These are phyloP conservation scores for Nephrotoma guestfalica DNA, from an alignment of 2,888 invertebrate genomes.

Conservation along the genomic window DNA sequence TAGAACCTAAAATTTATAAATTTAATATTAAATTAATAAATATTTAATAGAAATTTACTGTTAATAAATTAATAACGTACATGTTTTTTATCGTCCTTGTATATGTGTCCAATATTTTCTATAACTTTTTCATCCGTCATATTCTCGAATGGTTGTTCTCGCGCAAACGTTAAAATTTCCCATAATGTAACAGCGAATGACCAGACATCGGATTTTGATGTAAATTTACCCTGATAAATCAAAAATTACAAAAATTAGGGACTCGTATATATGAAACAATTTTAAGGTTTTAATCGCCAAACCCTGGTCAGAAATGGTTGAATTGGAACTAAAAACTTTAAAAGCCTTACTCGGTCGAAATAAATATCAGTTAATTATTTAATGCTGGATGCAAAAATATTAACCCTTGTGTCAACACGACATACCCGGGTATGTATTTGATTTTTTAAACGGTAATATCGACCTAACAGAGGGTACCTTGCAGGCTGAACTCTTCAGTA, in stretches of 20 bases:
- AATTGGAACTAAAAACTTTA: too few relatives aligned
- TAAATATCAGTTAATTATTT: too few relatives aligned
- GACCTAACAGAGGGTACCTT: too few relatives aligned
- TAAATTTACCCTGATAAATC: conserved; percentile 54
- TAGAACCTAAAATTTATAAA: conserved; percentile 30
- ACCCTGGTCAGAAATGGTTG: too few relatives aligned
- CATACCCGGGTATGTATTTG: too few relatives aligned
- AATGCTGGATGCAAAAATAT: too few relatives aligned
- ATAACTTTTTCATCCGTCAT: conserved; percentile 67
- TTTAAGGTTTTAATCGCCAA: neutral
- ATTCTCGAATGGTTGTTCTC: conserved; percentile 69
- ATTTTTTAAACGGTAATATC: too few relatives aligned
- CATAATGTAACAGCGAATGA: conserved; percentile 76
- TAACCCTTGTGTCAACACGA: too few relatives aligned
- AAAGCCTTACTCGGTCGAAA: too few relatives aligned
- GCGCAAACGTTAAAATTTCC: conserved; percentile 73
- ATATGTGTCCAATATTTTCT: conserved; percentile 66
- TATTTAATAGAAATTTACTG: neutral
- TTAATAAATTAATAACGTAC: conserved; percentile 32
- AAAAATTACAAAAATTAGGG: conserved; percentile 1
- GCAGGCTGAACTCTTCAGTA: too few relatives aligned
- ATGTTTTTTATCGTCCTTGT: conserved; percentile 55
- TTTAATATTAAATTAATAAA: neutral
- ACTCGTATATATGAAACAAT: conserved; percentile 9
- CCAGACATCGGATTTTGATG: conserved; percentile 78